Evolutionary conservation across 2,113 vertebrate species (phyloP), one percentile per base, ranked within the genome.

Genomic region (Apodemus sylvaticus): DNA sequence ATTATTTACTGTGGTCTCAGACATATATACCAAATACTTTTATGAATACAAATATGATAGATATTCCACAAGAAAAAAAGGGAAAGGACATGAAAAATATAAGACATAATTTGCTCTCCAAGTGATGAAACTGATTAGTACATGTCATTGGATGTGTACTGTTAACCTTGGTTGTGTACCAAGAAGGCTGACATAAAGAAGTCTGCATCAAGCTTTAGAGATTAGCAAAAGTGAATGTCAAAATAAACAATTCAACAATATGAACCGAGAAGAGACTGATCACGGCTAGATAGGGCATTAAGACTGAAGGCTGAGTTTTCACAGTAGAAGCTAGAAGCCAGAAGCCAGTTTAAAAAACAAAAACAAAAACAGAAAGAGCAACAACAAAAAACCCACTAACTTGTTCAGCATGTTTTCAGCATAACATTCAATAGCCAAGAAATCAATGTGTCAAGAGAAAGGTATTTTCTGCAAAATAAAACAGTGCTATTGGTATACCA

Each of bases 381-480:
- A 81, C 22, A 10, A 74, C 19, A 74, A 36, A 89, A n/a, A 74
- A 3, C 19, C 19, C 71, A 42, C 36, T 7, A 74, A 11, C 22
- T n/a, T 77, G 22, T 86, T 81, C 26, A 86, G 3, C 12, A 45
- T 68, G 22, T 10, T 86, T n/a, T 42, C n/a, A 91, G 45, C 7
- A 34, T 68, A 86, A 86, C 3, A 66, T 29, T 39, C 17, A 76
- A 91, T 55, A 58, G 20, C 26, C 31, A 68, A 19, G 22, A 77
- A 76, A 42, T 81, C 53, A 26, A 77, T n/a, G 0, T 89, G 64
- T 42, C 66, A 81, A 82, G 68, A 82, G 82, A 76, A 95, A 94
- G 58, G 42, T 13, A 42, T 94, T 87, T 89, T 92, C 22, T 90
- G 81, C 76, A 66, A 97, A 96, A 62, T 22, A 85, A 86, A 42